Conservation (phyloP, 1,140 invertebrate species). For the Pteromalus puparum region DNA sequence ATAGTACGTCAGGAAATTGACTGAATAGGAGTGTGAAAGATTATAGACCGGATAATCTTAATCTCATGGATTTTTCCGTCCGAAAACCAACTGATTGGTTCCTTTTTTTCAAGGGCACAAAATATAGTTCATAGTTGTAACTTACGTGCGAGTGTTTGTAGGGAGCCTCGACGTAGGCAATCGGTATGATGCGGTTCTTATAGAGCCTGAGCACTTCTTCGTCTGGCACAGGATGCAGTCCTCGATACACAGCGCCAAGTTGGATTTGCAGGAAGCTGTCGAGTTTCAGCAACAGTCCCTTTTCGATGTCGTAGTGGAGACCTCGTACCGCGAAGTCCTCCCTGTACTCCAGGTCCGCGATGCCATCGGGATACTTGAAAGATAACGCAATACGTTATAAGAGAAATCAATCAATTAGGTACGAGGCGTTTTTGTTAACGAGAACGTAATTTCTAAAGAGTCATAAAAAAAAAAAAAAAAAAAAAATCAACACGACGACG, state of each 20-base stretch:
- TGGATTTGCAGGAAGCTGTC: conserved; percentile 98
- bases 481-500: not conserved
- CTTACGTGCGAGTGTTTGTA: conserved; percentile 74
- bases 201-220: conserved; percentile 92
- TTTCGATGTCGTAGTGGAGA: conserved; percentile 97
- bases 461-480: not conserved
- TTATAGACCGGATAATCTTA: not conserved
- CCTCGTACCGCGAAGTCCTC: conserved; percentile 94
- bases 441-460: too few species aligned
- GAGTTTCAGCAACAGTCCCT: conserved; percentile 95
- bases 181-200: conserved; percentile 89
- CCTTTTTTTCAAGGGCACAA: too few species aligned
- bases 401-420: too few species aligned
- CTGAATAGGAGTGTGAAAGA: conserved; percentile 7
- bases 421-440: too few species aligned
- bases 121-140: not conserved
- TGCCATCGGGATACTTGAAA: conserved; percentile 91
- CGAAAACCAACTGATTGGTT: too few species aligned
- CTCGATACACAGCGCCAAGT: conserved; percentile 94
- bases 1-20: conserved; percentile 16
- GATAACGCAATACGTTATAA: conserved; percentile 9
- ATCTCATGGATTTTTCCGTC: not conserved
- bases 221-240: conserved; percentile 86
- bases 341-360: conserved; percentile 88
- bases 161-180: conserved; percentile 86